phyloP scores from a whole-genome alignment of 2,113 vertebrate genomes.

The Motacilla alba region DNA sequence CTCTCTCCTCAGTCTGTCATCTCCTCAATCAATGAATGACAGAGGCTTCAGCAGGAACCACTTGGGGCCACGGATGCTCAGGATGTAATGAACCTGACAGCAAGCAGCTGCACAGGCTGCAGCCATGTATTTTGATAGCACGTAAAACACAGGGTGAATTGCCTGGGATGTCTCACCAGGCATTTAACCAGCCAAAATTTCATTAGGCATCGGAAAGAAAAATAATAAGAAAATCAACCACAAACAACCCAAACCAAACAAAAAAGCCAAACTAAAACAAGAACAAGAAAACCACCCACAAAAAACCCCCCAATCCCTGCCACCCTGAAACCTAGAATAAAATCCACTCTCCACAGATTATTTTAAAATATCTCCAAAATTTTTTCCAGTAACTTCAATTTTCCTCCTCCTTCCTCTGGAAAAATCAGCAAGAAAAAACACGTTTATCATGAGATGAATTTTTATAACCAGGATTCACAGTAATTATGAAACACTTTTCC shows the following conservation, averaged over 20 bases:
- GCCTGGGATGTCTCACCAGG: neutral
- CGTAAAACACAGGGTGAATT: neutral
- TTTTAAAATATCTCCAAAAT: neutral
- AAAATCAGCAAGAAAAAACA: neutral
- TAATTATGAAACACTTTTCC: neutral
- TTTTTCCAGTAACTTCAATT: neutral
- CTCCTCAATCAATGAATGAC: neutral
- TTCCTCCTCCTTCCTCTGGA: neutral
- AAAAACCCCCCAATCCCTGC: neutral
- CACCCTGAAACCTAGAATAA: neutral
- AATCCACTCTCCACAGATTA: neutral
- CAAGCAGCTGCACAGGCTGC: slow-evolving; percentile 32
- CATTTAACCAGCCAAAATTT: neutral
- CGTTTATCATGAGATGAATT: fast-evolving
- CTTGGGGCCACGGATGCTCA: neutral
- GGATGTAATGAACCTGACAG: slow-evolving; percentile 11
- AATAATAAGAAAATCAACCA: neutral
- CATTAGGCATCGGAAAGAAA: neutral
- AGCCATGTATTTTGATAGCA: neutral
- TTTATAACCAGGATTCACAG: neutral
- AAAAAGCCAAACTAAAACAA: neutral
- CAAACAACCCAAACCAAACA: neutral
- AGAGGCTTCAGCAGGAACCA: neutral
- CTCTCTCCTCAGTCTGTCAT: neutral
- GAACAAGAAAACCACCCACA: neutral